phyloP scores from a whole-genome alignment of 2,888 invertebrate species.

The Dione vanillae region DNA sequence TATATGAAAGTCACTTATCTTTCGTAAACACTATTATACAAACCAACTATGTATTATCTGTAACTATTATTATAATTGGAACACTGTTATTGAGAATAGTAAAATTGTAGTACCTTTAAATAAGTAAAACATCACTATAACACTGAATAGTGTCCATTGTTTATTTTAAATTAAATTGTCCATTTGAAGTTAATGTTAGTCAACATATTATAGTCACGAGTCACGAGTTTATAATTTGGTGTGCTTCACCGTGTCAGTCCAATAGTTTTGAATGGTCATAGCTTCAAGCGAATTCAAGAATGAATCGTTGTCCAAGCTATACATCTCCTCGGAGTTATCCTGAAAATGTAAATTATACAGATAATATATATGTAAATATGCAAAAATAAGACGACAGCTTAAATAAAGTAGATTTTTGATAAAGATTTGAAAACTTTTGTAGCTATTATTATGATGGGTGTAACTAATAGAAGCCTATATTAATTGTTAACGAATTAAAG shows the following conservation, averaged over 20 bases:
- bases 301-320: constrained; percentile 96
- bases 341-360: constrained; percentile 69
- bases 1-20: constrained; percentile 17
- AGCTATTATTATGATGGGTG: too few species aligned
- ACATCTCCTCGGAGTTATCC: constrained; percentile 97
- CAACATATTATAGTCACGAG: not conserved
- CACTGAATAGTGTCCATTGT: not conserved
- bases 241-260: constrained; percentile 96
- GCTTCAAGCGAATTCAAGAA: constrained; percentile 96
- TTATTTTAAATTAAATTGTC: not conserved
- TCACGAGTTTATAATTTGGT: constrained; percentile 89
- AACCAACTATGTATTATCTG: not conserved
- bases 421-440: too few species aligned
- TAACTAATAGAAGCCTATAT: too few species aligned
- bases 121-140: not conserved
- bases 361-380: not conserved
- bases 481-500: too few species aligned
- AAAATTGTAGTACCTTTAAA: not conserved
- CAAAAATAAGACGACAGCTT: too few species aligned
- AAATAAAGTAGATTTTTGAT: too few species aligned
- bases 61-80: not conserved
- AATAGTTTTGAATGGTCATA: constrained; percentile 97
- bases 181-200: not conserved
- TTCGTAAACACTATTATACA: not conserved
- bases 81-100: not conserved